These are phyloP conservation scores for Psammodynastes pulverulentus DNA, from an alignment of 2,113 vertebrate genomes.

Conservation along the genomic window DNA sequence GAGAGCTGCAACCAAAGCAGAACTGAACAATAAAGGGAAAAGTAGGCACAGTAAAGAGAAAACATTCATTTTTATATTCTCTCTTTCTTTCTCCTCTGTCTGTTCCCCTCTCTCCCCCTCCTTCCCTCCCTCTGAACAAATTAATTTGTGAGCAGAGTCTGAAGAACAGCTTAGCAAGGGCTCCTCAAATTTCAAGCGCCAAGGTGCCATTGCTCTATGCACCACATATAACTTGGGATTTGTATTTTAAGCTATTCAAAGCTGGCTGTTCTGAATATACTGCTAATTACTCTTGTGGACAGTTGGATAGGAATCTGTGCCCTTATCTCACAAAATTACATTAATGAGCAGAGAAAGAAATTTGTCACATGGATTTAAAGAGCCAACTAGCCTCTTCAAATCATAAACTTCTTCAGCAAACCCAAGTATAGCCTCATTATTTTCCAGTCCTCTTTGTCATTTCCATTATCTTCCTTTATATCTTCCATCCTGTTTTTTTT, in stretches of 20 bases:
- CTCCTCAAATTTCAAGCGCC: conserved; percentile 50
- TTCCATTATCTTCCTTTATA: background rate
- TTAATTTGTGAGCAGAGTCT: conserved; percentile 71
- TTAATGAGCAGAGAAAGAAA: conserved; percentile 37
- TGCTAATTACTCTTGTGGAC: conserved; percentile 35
- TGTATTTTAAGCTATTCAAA: conserved; percentile 53
- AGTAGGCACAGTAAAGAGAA: conserved; percentile 56
- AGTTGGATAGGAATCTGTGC: conserved; percentile 25
- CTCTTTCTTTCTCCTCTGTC: conserved; percentile 42
- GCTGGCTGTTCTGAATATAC: conserved; percentile 27
- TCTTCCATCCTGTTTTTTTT: background rate
- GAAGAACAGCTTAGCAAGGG: conserved; percentile 60
- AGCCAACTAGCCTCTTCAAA: background rate
- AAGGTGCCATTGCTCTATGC: conserved; percentile 58
- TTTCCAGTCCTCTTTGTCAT: background rate
- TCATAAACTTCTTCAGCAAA: background rate
- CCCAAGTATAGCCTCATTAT: background rate
- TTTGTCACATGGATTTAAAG: conserved; percentile 42
- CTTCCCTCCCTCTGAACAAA: conserved; percentile 70
- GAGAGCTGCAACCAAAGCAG: conserved; percentile 58
- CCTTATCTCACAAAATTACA: conserved; percentile 6
- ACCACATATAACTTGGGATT: conserved; percentile 44
- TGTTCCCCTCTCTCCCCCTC: conserved; percentile 52
- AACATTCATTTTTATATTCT: conserved; percentile 67
- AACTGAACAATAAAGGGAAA: conserved; percentile 52